phyloP scores from a whole-genome alignment of 2,888 invertebrate genomes.

The Hoplodrina ambigua region DNA sequence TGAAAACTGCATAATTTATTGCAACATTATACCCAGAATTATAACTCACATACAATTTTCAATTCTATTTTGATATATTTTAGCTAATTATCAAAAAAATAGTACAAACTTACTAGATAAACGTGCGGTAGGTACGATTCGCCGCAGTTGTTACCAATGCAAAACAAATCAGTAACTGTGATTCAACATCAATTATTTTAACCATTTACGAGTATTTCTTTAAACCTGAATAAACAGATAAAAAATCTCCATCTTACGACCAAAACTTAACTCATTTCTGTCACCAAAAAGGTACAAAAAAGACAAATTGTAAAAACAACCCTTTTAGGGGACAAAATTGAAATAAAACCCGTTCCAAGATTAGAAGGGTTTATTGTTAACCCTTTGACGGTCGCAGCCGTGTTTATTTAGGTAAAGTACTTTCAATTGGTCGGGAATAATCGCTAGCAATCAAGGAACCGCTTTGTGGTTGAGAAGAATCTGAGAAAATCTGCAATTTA shows the following conservation, averaged over 20 bases:
- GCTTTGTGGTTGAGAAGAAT: conserved; percentile 21
- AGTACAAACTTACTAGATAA: too few species aligned
- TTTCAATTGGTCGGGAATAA: conserved; percentile 35
- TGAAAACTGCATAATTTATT: too few species aligned
- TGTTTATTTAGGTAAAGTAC: conserved; percentile 59
- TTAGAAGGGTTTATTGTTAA: conserved; percentile 49
- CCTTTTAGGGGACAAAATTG: conserved; percentile 36
- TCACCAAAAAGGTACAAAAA: conserved; percentile 8
- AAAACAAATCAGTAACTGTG: too few species aligned
- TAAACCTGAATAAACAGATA: conserved; percentile 3
- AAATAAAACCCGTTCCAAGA: conserved; percentile 40
- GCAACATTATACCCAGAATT: too few species aligned
- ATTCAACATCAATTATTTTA: too few species aligned
- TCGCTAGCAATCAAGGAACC: conserved; percentile 33
- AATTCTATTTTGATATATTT: too few species aligned
- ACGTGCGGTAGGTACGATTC: too few species aligned
- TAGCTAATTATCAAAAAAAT: too few species aligned
- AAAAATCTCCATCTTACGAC: background rate
- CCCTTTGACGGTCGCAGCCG: conserved; percentile 27
- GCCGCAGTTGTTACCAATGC: too few species aligned
- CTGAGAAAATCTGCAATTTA: conserved; percentile 28
- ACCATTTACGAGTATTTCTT: background rate
- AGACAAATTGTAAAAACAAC: conserved; percentile 23
- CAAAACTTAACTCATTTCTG: conserved; percentile 29
- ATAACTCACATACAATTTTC: too few species aligned